Percentiles rank a stretch among this genome's conserved stretches.
These are phyloP conservation scores for Clitarchus hookeri DNA, from an alignment of 2,888 invertebrate species.

Conservation along the genomic window DNA sequence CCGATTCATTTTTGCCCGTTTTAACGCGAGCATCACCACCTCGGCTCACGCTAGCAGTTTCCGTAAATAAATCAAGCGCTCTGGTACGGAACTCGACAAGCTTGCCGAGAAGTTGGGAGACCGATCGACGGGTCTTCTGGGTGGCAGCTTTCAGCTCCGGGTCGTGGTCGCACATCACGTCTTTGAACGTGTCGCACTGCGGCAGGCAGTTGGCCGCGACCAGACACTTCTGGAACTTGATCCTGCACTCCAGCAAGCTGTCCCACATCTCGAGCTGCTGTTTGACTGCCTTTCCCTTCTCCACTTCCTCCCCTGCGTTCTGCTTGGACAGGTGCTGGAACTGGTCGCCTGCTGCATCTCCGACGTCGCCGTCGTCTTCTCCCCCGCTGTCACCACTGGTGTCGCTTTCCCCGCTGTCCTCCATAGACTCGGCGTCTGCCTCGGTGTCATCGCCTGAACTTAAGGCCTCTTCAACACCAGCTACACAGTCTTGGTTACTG, in stretches of 20 bases:
- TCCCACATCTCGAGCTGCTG: conserved; percentile 72
- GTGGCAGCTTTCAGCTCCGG: conserved; percentile 60
- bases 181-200: conserved; percentile 60
- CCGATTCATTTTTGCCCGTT: conserved; percentile 60
- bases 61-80: conserved; percentile 55
- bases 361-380: conserved; percentile 30
- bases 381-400: conserved; percentile 36
- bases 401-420: conserved; percentile 18
- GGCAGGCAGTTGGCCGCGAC: conserved; percentile 80
- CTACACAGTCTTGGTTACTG: background rate
- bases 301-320: conserved; percentile 46
- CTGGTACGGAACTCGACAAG: conserved; percentile 53
- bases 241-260: conserved; percentile 80
- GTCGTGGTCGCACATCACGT: conserved; percentile 55
- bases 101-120: conserved; percentile 64
- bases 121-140: conserved; percentile 59
- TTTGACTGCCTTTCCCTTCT: conserved; percentile 50
- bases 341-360: conserved; percentile 27
- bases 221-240: conserved; percentile 83
- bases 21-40: conserved; percentile 50
- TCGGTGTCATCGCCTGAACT: background rate
- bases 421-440: background rate
- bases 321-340: conserved; percentile 38
- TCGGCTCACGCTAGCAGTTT: conserved; percentile 63
- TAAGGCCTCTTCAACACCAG: background rate